phyloP scores from a whole-genome alignment of 2,888 invertebrate genomes.

The Cotesia congregata region DNA sequence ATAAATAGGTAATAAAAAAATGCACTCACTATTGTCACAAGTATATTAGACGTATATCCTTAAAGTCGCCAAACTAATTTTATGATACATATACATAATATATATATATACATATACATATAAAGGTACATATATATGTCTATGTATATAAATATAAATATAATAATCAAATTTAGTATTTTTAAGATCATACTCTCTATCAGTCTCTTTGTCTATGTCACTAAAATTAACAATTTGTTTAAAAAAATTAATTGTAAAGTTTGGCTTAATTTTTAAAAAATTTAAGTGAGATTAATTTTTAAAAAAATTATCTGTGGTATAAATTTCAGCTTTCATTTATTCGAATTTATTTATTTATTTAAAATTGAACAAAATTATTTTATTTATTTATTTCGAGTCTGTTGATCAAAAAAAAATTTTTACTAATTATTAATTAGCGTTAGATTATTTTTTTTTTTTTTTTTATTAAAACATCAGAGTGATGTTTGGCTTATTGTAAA shows the following conservation, averaged over 20 bases:
- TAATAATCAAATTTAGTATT: slow-evolving; percentile 2
- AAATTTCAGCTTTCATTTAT: not conserved
- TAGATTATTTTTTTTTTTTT: not conserved
- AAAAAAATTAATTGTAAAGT: not conserved
- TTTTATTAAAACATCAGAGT: not conserved
- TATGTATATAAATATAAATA: not conserved
- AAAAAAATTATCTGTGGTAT: not conserved
- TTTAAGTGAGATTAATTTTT: not conserved
- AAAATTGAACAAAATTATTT: not conserved
- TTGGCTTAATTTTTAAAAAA: not conserved
- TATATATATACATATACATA: slow-evolving; percentile 14
- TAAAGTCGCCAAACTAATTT: slow-evolving; percentile 50
- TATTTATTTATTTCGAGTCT: not conserved
- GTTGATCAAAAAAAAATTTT: not conserved
- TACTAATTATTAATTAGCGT: not conserved
- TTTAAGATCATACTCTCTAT: not conserved
- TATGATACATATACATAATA: slow-evolving; percentile 49
- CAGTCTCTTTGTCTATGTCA: not conserved
- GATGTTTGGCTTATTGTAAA: not conserved
- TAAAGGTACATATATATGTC: not conserved
- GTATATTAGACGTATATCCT: slow-evolving; percentile 13
- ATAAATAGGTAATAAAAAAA: not conserved
- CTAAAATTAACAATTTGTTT: not conserved
- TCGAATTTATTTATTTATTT: not conserved
- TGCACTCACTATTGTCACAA: not conserved